Evolutionary conservation across 2,797 vertebrate genomes (phyloP).

Genomic region (Okamejei kenojei): DNA sequence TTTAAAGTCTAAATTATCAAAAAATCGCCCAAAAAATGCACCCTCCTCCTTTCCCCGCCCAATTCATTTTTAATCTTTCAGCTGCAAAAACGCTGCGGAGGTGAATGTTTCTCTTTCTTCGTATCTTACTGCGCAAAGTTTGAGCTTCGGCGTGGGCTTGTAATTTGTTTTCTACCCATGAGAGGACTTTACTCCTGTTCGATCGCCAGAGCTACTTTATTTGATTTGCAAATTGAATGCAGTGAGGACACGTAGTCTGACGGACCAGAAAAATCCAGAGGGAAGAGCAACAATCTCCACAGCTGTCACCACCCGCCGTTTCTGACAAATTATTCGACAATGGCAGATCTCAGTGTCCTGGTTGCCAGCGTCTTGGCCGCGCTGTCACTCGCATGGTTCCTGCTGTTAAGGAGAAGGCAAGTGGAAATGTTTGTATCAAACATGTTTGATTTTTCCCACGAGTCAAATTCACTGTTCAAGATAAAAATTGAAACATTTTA

Average conservation of each 20-base stretch:
- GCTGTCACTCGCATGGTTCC: not conserved
- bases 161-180: not conserved
- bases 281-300: not conserved
- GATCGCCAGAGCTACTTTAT: not conserved
- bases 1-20: not conserved
- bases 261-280: not conserved
- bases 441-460: too few relatives aligned
- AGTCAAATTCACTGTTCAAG: too few relatives aligned
- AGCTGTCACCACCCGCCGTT: not conserved
- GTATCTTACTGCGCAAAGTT: not conserved
- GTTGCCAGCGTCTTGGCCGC: not conserved
- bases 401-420: conserved; percentile 32
- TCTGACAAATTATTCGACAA: not conserved
- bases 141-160: too few relatives aligned
- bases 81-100: not conserved
- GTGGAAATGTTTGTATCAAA: not conserved
- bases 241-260: not conserved
- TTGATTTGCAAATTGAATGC: not conserved
- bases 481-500: too few relatives aligned
- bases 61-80: not conserved
- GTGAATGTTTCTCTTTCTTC: not conserved
- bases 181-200: not conserved
- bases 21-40: not conserved
- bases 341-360: conserved; percentile 4
- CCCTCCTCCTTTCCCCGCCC: not conserved